These are phyloP conservation scores for Tigriopus californicus DNA, from an alignment of 2,888 invertebrate species.

Conservation along the genomic window DNA sequence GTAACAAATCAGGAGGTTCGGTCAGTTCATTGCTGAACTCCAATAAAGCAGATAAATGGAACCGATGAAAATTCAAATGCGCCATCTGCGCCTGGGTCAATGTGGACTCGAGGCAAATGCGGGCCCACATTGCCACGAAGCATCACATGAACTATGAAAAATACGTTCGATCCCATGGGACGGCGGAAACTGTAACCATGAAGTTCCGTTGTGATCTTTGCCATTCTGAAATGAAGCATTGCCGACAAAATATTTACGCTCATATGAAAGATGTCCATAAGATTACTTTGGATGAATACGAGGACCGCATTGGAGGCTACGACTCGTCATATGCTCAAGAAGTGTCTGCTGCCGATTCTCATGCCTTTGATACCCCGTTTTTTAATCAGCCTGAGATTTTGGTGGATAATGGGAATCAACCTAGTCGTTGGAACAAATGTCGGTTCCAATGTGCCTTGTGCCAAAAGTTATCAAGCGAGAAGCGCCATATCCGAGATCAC, in stretches of 20 bases:
- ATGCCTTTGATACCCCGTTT: too few relatives aligned
- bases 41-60: conserved; percentile 9
- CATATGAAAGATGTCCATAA: conserved; percentile 15
- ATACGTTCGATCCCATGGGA: neutral
- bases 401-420: neutral
- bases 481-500: conserved; percentile 2
- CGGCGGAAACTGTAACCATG: conserved; percentile 4
- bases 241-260: conserved; percentile 12
- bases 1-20: neutral
- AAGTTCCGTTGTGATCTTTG: conserved; percentile 13
- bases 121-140: conserved; percentile 3
- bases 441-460: conserved; percentile 8
- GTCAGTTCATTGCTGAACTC: neutral
- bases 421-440: conserved; percentile 8
- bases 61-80: conserved; percentile 9
- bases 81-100: neutral
- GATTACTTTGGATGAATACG: conserved; percentile 10
- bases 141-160: neutral
- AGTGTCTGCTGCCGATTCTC: neutral
- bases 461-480: neutral
- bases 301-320: neutral
- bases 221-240: conserved; percentile 11
- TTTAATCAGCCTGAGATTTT: neutral
- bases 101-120: conserved; percentile 11
- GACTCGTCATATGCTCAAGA: neutral